Base-by-base conservation (phyloP, 2,113 vertebrate genomes). In the Myotis davidii region DNA sequence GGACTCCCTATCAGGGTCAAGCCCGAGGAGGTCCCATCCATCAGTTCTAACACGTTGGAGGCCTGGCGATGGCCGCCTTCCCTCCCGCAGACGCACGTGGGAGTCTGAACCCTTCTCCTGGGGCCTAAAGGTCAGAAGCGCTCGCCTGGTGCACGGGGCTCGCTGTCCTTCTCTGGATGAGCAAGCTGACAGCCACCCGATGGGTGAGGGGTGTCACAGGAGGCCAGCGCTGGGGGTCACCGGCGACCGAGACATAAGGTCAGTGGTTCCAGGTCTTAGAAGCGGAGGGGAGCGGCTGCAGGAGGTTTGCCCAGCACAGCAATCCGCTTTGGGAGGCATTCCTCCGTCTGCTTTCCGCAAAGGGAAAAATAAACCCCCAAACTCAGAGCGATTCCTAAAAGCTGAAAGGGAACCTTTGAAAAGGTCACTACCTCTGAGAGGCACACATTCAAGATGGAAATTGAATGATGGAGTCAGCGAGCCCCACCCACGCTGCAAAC, bases 11-110 rank as follows among this genome's bases (percentile, higher is more conserved):
- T 64, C 65, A 95, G 95, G 93, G 95, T 96, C 96, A 97, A 91
- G 3, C 72, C 88, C 93, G 5, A n/a, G 0, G 23, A 97, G 56
- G 90, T 97, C 83, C 64, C 50, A 32, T 94, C 92, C 96, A 98
- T 97, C 92, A 92, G 97, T 65, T 96, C 96, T 29, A 98, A 98
- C 97, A 97, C 91, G 98, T 87, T 95, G 76, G 78, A 88, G 82
- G 92, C 64, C 32, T 67, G 34, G 12, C 54, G 78, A 84, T 10
- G 59, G 23, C 42, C 3, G 86, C 64, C 85, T 96, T 64, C 74
- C 69, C 61, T 67, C 74, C 69, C 61, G 34, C 97, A 86, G 85
- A 65, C 17, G 42, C 96, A 56, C 94, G 91, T 45, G 95, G 18
- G 21, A 85, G 78, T 92, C 91, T 97, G 98, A 98, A 77, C 97